Percentiles rank a stretch among this genome's conserved stretches.
Conservation (phyloP, 2,113 vertebrate genomes). For the Arizona elegans region DNA sequence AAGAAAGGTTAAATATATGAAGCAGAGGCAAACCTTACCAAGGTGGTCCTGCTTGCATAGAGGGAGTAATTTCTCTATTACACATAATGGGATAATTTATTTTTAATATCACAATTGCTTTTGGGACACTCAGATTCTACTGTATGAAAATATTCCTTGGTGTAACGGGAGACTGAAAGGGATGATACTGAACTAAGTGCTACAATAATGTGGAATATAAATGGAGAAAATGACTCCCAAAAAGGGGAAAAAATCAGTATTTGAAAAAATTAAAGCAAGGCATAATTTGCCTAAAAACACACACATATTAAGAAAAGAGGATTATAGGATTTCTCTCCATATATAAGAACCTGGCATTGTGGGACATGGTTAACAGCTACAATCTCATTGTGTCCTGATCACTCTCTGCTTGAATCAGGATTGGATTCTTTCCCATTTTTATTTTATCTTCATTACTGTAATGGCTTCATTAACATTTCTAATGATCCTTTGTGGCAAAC, state of each 20-base stretch:
- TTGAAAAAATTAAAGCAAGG: background rate
- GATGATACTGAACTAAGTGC: background rate
- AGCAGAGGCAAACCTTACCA: background rate
- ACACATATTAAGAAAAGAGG: background rate
- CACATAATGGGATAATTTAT: background rate
- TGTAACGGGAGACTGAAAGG: background rate
- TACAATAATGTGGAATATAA: background rate
- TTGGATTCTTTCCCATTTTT: background rate
- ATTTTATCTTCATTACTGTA: background rate
- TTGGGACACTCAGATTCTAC: background rate
- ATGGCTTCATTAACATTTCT: background rate
- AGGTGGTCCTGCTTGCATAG: background rate
- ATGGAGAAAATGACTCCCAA: background rate
- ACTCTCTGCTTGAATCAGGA: background rate
- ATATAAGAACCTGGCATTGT: background rate
- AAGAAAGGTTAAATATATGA: background rate
- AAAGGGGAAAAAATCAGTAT: background rate
- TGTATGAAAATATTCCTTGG: background rate
- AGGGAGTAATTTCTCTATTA: background rate
- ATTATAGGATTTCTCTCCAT: background rate
- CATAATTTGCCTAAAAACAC: background rate
- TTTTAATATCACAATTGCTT: background rate
- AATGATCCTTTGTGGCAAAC: background rate
- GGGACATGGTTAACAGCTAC: background rate
- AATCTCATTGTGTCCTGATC: background rate